phyloP scores from a whole-genome alignment of 2,113 vertebrate genomes.

The Loxodonta africana region DNA sequence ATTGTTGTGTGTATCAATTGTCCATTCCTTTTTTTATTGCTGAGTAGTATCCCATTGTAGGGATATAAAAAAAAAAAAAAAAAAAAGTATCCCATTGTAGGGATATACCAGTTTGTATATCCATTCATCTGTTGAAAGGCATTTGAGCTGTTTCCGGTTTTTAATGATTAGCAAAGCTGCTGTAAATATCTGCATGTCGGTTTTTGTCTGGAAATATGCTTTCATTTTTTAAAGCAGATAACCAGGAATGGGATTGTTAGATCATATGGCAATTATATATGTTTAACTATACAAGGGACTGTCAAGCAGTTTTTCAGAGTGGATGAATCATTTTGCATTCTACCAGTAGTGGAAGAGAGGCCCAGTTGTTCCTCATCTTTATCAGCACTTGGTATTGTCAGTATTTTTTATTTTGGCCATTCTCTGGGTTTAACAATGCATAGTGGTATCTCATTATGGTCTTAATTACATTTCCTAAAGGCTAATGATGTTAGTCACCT shows the following conservation, averaged over 20 bases:
- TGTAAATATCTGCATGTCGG: not conserved
- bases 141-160: not conserved
- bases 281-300: not conserved
- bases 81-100: not conserved
- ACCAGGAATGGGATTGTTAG: not conserved
- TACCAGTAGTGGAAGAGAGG: not conserved
- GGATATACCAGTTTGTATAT: not conserved
- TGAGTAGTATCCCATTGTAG: not conserved
- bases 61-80: too few relatives aligned
- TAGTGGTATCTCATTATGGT: not conserved
- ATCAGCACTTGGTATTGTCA: not conserved
- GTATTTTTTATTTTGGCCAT: not conserved
- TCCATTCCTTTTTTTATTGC: not conserved
- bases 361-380: not conserved
- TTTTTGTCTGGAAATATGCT: not conserved
- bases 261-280: not conserved
- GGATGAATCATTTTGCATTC: not conserved
- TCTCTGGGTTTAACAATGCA: not conserved
- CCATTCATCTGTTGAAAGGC: not conserved
- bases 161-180: not conserved
- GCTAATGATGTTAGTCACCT: not conserved
- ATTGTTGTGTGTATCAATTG: not conserved
- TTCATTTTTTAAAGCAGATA: slow-evolving; percentile 28
- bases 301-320: not conserved
- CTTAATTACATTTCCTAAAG: not conserved